phyloP scores from a whole-genome alignment of 2,113 vertebrate species.

The Anguilla japonica region DNA sequence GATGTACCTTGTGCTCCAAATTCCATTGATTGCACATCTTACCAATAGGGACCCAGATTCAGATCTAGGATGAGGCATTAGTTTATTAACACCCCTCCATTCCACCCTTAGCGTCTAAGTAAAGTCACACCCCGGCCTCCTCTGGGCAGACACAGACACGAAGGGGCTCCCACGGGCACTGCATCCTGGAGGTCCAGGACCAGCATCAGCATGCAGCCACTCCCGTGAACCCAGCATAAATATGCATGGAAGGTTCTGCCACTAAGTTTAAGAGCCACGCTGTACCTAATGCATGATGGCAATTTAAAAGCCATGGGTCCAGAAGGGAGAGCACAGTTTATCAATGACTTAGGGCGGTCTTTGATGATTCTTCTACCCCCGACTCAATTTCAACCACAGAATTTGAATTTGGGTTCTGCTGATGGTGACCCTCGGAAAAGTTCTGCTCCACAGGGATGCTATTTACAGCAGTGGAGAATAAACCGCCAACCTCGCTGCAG shows the following conservation, averaged over 20 bases:
- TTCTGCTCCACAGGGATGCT: neutral
- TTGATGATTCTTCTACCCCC: neutral
- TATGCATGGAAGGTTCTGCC: neutral
- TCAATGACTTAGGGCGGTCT: neutral
- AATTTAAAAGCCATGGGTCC: slow-evolving; percentile 15
- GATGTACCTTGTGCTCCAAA: neutral
- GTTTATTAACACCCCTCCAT: neutral
- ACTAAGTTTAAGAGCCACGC: neutral
- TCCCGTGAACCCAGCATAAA: neutral
- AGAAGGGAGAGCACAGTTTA: slow-evolving; percentile 12
- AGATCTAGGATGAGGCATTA: neutral
- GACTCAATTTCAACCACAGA: slow-evolving; percentile 17
- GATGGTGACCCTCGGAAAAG: slow-evolving; percentile 9
- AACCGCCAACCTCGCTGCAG: neutral
- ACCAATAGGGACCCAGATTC: neutral
- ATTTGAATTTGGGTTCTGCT: neutral
- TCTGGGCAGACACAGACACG: neutral
- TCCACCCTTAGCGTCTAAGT: neutral
- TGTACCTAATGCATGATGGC: neutral
- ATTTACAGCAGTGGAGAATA: slow-evolving; percentile 3
- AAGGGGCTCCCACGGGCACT: neutral
- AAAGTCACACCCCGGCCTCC: neutral
- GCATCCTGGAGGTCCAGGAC: neutral
- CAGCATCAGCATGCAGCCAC: neutral
- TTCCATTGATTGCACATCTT: neutral